A percentile compares a stretch with the other conserved stretches of the same genome.
phyloP scores from a whole-genome alignment of 2,113 vertebrate genomes.

The Aramus guarauna region DNA sequence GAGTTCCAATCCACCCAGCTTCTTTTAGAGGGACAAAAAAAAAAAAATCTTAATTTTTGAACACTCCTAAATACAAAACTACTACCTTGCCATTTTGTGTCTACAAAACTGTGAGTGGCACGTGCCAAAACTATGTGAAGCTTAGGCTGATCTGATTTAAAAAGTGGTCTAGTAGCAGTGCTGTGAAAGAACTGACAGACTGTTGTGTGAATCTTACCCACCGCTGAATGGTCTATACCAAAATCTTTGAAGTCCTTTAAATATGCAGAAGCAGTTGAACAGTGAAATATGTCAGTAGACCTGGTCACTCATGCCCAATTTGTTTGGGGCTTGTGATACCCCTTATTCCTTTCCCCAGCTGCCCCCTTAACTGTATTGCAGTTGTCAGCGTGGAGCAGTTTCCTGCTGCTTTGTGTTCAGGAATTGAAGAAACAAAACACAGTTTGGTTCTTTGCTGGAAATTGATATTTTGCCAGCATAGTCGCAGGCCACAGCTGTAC shows the following conservation, averaged over 20 bases:
- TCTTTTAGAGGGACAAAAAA: neutral
- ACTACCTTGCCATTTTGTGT: neutral
- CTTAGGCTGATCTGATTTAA: neutral
- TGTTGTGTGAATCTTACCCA: neutral
- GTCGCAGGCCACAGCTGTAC: neutral
- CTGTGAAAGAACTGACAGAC: neutral
- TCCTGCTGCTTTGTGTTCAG: neutral
- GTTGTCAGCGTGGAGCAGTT: neutral
- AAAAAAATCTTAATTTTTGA: neutral
- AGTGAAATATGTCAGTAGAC: neutral
- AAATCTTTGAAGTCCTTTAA: neutral
- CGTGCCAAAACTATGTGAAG: neutral
- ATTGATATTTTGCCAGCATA: neutral
- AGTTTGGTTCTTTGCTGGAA: neutral
- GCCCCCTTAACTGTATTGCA: neutral
- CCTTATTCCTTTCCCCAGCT: neutral
- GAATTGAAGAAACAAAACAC: neutral
- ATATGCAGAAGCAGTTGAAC: neutral
- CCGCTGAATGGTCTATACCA: neutral
- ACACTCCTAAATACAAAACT: neutral
- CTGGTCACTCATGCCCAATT: rapidly evolving
- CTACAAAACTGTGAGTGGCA: neutral
- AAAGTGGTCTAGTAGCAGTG: neutral
- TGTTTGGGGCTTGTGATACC: neutral
- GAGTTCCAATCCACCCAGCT: neutral